A percentile compares a stretch with the other conserved stretches of the same genome.
Conservation (phyloP, 2,797 vertebrate genomes). For the Chaetodon trifasciatus region DNA sequence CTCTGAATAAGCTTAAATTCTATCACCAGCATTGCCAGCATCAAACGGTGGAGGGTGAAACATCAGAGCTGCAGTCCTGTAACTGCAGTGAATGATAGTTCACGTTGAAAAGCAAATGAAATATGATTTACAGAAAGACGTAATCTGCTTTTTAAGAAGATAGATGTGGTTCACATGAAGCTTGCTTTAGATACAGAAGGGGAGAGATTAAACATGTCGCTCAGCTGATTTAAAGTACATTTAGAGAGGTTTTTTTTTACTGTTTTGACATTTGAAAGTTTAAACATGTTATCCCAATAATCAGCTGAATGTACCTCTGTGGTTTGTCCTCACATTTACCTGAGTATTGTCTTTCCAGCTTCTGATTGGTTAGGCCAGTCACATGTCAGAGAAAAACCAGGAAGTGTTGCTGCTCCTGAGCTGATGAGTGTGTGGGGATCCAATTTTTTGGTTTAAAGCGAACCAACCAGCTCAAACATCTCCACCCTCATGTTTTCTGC, state of each 20-base stretch:
- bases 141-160: background rate
- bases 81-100: background rate
- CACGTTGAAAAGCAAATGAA: background rate
- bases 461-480: background rate
- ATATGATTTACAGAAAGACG: background rate
- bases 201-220: background rate
- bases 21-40: background rate
- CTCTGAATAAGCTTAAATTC: constrained; percentile 8
- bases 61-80: background rate
- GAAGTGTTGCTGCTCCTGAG: background rate
- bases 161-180: too few species aligned
- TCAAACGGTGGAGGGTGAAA: background rate
- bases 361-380: background rate
- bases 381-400: constrained; percentile 5
- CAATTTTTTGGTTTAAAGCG: background rate
- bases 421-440: background rate
- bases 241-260: background rate
- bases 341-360: too few species aligned
- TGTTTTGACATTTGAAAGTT: background rate
- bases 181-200: too few species aligned
- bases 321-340: background rate
- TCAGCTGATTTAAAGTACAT: background rate
- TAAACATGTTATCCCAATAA: background rate
- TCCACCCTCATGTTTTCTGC: background rate
- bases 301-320: background rate